These are phyloP conservation scores for Eurytoma californica DNA, from an alignment of 2,888 invertebrate genomes.

Conservation along the genomic window DNA sequence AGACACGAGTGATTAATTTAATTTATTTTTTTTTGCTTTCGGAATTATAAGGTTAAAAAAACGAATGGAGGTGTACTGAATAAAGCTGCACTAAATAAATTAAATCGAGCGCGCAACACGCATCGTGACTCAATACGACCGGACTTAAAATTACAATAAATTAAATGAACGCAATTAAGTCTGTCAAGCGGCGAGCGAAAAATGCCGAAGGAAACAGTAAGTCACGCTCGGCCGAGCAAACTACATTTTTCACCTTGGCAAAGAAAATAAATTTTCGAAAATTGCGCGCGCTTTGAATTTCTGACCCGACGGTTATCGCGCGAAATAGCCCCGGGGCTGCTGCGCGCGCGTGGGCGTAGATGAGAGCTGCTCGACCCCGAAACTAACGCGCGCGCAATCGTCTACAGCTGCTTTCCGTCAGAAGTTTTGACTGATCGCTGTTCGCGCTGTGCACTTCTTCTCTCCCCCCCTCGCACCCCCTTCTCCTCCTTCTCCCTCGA, in stretches of 20 bases:
- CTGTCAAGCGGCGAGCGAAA: not conserved
- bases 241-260: no score
- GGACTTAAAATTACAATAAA: no score
- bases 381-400: constrained; percentile 3
- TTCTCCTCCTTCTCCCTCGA: constrained; percentile 5
- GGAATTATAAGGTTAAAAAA: no score
- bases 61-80: no score
- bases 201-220: not conserved
- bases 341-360: not conserved
- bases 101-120: no score
- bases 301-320: not conserved
- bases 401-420: constrained; percentile 38
- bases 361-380: not conserved
- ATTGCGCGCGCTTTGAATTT: not conserved
- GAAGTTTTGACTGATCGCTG: constrained; percentile 43
- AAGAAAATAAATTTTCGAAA: no score
- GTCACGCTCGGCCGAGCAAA: constrained; percentile 8
- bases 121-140: no score
- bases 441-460: constrained; percentile 15
- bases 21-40: no score
- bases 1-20: no score
- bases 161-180: no score
- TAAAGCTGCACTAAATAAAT: no score
- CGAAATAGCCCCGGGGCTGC: not conserved
- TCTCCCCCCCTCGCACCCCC: not conserved